Percentiles rank a stretch among this genome's conserved stretches.
Evolutionary conservation across 2,113 vertebrate genomes (phyloP).

Genomic region (Mionectes macconnelli): DNA sequence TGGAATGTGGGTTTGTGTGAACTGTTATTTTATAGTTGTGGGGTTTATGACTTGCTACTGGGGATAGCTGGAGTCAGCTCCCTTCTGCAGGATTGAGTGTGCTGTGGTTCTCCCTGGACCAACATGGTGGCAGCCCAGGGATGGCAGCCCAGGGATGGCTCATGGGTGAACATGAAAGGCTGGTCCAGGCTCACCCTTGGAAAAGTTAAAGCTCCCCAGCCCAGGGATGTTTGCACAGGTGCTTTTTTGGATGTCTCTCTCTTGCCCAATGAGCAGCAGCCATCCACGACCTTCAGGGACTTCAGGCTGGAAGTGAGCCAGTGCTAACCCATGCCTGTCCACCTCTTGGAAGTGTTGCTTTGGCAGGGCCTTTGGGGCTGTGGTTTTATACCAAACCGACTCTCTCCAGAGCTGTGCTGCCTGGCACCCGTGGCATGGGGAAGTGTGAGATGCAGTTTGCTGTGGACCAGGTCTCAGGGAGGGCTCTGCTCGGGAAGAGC

Average conservation of each 20-base stretch:
- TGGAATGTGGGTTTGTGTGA: not conserved
- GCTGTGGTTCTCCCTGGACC: not conserved
- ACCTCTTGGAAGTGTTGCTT: not conserved
- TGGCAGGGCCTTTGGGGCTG: not conserved
- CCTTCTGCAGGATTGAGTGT: rapidly evolving
- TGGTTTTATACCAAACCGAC: not conserved
- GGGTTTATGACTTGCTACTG: not conserved
- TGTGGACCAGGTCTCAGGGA: not conserved
- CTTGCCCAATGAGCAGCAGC: not conserved
- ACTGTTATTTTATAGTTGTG: not conserved
- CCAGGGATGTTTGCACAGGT: not conserved
- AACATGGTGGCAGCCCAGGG: not conserved
- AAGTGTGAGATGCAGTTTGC: not conserved
- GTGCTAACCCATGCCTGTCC: not conserved
- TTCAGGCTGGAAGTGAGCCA: not conserved
- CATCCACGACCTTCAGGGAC: not conserved
- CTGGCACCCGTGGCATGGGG: not conserved
- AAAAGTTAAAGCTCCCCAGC: not conserved
- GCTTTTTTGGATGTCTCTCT: not conserved
- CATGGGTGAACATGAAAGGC: not conserved
- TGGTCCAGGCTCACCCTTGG: not conserved
- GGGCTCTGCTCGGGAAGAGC: not conserved
- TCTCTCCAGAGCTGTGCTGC: not conserved
- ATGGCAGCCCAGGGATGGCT: not conserved
- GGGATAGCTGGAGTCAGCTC: not conserved